Percentiles rank a stretch among this genome's conserved stretches.
Conservation (phyloP, 2,113 vertebrate genomes). For the Oenanthe melanoleuca region DNA sequence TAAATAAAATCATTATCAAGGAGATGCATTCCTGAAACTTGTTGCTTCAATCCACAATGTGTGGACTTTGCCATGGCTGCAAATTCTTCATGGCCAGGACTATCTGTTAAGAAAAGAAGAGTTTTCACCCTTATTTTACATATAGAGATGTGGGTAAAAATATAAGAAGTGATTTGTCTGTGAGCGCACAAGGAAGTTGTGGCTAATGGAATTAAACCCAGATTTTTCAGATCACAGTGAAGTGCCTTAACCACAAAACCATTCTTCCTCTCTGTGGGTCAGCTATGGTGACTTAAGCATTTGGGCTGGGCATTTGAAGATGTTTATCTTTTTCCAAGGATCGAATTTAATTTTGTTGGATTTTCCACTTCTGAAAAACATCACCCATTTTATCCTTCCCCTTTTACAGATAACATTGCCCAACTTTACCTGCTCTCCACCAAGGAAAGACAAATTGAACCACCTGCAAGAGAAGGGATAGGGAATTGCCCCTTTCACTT, state of each 20-base stretch:
- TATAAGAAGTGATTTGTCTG: background rate
- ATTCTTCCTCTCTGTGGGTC: slow-evolving; percentile 12
- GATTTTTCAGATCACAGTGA: background rate
- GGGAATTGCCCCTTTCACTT: background rate
- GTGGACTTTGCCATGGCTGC: background rate
- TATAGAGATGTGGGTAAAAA: background rate
- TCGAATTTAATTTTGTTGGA: background rate
- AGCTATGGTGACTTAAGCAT: background rate
- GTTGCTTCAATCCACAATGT: background rate
- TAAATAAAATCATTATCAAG: background rate
- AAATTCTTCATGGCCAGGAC: background rate
- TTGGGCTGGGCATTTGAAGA: background rate
- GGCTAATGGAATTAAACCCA: slow-evolving; percentile 17
- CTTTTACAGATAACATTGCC: accelerated
- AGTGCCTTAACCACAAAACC: slow-evolving; percentile 4
- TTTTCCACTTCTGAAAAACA: slow-evolving; percentile 1
- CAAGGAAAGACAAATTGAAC: background rate
- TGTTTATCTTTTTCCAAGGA: background rate
- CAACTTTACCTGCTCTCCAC: background rate
- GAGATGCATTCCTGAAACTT: background rate
- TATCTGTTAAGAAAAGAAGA: background rate
- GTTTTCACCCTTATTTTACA: background rate
- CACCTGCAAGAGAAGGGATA: background rate
- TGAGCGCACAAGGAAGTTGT: background rate
- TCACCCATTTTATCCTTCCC: background rate